Evolutionary conservation across 2,888 invertebrate species (phyloP), one percentile per base, ranked within the genome.

Genomic region (Cynaeus angustus): DNA sequence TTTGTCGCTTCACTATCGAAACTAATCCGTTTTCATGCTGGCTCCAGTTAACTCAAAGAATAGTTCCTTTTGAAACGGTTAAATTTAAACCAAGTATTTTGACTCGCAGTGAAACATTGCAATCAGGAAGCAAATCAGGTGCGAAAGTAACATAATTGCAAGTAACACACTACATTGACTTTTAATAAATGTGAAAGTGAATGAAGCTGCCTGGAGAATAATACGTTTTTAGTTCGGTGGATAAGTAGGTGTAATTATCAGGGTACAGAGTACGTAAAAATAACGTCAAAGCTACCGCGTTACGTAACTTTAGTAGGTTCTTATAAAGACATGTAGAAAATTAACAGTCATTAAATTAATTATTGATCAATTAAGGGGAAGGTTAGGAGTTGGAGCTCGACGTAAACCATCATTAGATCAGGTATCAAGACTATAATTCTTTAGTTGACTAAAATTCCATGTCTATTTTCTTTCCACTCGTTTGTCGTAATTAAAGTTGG

Each of bases 141-240:
- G 43, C 58, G 28, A 58, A 41, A 58, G 56, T 43, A 33, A 33
- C 33, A 33, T 33, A 33, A 33, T 33, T 33, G 7, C 33, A 33
- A n/a, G n/a, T 1, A 33, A 21, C 21, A n/a, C n/a, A 21, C 21
- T 33, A 33, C 33, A n/a, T 33, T n/a, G n/a, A n/a, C n/a, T n/a
- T n/a, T 7, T 38, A 9, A 41, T 16, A 28, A 58, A 58, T 58
- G 58, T 58, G 43, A 58, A 58, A 58, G 55, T 55, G 53, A 26
- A 26, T n/a, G 10, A 26, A 48, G 28, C 26, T 50, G 26, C 5
- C 12, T 8, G 8, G 12, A 6, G 13, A 52, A 52, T 52, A 9
- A 52, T 52, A 30, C 14, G 30, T 33, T 52, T 45, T 45, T 13
- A 45, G 6, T 6, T 46, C 4, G 14, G 21, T 46, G 21, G 52